phyloP scores from a whole-genome alignment of 2,797 vertebrate genomes.

The Pelodytes ibericus region DNA sequence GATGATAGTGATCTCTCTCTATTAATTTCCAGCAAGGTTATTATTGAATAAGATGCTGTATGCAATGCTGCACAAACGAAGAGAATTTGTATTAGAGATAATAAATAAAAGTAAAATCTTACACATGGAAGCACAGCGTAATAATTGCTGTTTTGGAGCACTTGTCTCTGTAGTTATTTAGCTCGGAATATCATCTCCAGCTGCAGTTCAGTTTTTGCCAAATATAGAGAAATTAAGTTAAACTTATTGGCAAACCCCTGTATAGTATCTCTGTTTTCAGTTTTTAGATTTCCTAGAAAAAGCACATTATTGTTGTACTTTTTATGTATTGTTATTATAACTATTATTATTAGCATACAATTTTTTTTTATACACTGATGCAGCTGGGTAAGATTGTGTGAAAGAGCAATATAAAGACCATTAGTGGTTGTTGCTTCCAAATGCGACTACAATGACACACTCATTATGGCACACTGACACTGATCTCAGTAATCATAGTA shows the following conservation, averaged over 20 bases:
- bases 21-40: slow-evolving; percentile 49
- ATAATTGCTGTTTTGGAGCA: slow-evolving; percentile 77
- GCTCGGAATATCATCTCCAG: slow-evolving; percentile 79
- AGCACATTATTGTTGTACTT: neutral
- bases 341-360: no score
- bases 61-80: slow-evolving; percentile 61
- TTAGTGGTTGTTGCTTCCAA: no score
- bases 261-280: slow-evolving; percentile 71
- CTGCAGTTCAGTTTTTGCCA: slow-evolving; percentile 81
- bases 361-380: no score
- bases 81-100: slow-evolving; percentile 68
- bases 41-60: slow-evolving; percentile 56
- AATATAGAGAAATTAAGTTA: slow-evolving; percentile 84
- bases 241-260: slow-evolving; percentile 76
- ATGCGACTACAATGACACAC: no score
- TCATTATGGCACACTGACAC: no score
- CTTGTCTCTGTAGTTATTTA: slow-evolving; percentile 73
- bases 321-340: no score
- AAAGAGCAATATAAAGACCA: no score
- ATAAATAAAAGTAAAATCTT: slow-evolving; percentile 76
- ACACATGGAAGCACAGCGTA: slow-evolving; percentile 68
- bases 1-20: neutral
- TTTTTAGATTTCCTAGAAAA: slow-evolving; percentile 68
- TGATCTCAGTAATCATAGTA: no score
- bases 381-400: no score